These are phyloP conservation scores for Chrysogorgia sp. DNA, from an alignment of 92 coral and sea anemone species.

Conservation along the genomic window DNA sequence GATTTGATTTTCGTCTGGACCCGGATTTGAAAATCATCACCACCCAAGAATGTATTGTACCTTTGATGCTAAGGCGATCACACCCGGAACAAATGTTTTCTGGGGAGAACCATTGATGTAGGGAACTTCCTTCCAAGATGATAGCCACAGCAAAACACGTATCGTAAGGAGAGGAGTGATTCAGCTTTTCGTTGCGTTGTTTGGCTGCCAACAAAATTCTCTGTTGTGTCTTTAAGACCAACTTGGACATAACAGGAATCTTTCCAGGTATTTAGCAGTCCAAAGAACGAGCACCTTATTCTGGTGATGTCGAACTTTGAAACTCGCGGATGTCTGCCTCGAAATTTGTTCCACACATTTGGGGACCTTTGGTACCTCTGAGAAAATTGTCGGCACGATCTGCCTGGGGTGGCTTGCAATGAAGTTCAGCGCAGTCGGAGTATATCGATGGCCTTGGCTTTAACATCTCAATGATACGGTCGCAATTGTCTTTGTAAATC, in stretches of 20 bases:
- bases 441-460: conserved; percentile 94
- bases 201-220: conserved; percentile 79
- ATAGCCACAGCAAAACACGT: conserved; percentile 99
- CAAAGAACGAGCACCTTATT: conserved; percentile 92
- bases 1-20: conserved; percentile 97
- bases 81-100: conserved; percentile 93
- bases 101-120: conserved; percentile 99
- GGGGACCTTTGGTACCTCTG: conserved; percentile 76
- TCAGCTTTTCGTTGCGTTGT: conserved; percentile 76
- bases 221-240: conserved; percentile 93
- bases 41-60: conserved; percentile 80
- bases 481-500: conserved; percentile 86
- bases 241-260: conserved; percentile 85
- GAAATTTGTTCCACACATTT: conserved; percentile 87
- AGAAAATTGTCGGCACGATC: conserved; percentile 96
- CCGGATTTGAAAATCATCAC: conserved; percentile 99
- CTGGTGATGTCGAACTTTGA: conserved; percentile 67
- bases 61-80: conserved; percentile 81
- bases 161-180: conserved; percentile 88
- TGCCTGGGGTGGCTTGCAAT: conserved; percentile 93
- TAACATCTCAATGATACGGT: conserved; percentile 76
- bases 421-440: conserved; percentile 93
- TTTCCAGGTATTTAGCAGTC: conserved; percentile 97
- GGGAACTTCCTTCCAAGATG: conserved; percentile 91
- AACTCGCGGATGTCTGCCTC: conserved; percentile 89